A percentile compares a stretch with the other conserved stretches of the same genome.
These are phyloP conservation scores for Pyralis farinalis DNA, from an alignment of 2,888 invertebrate species.

Conservation along the genomic window DNA sequence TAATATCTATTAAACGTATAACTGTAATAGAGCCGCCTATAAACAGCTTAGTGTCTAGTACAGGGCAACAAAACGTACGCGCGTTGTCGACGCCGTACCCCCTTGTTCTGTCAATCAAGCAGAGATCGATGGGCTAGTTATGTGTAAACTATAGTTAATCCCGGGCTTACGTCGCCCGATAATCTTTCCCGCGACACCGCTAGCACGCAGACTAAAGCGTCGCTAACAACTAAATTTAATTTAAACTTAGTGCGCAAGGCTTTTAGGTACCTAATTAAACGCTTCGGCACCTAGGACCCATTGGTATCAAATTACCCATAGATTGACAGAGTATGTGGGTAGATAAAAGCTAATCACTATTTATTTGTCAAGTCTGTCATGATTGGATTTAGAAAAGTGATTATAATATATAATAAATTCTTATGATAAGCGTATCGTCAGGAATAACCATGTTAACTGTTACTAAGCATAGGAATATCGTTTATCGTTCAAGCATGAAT, in stretches of 20 bases:
- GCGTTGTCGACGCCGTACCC: slow-evolving; percentile 19
- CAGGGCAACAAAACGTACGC: slow-evolving; percentile 22
- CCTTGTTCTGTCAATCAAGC: slow-evolving; percentile 48
- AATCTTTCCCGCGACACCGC: slow-evolving; percentile 52
- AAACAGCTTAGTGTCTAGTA: slow-evolving; percentile 6
- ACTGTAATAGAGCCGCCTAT: background rate
- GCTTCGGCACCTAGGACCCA: background rate
- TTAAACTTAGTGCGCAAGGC: slow-evolving; percentile 12
- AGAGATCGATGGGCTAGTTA: slow-evolving; percentile 50
- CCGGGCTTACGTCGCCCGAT: slow-evolving; percentile 43
- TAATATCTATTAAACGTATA: background rate
- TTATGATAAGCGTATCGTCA: too few species aligned
- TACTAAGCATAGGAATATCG: too few species aligned
- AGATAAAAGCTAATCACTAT: background rate
- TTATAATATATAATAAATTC: too few species aligned
- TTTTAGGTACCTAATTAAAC: slow-evolving; percentile 5
- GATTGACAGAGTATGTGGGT: background rate
- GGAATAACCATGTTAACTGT: too few species aligned
- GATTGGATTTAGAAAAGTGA: too few species aligned
- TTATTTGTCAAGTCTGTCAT: background rate
- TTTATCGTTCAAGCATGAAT: too few species aligned
- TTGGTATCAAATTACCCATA: slow-evolving; percentile 5
- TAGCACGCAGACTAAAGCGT: slow-evolving; percentile 42
- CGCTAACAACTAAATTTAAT: slow-evolving; percentile 21
- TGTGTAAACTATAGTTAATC: slow-evolving; percentile 60